Evolutionary conservation across 2,113 vertebrate genomes (phyloP).

Genomic region (Bujurquina vittata): DNA sequence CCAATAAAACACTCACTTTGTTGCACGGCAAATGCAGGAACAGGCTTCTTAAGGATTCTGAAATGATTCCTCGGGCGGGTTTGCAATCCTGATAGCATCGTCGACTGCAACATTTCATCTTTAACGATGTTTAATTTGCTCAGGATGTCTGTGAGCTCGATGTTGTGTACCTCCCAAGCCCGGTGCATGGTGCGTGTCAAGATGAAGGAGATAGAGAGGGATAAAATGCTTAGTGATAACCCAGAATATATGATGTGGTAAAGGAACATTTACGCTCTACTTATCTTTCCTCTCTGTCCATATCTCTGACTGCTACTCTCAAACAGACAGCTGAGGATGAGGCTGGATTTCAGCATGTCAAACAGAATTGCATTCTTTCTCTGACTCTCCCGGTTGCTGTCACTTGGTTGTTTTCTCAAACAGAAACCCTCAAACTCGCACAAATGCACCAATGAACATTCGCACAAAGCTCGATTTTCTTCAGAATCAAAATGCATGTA

Average conservation of each 20-base stretch:
- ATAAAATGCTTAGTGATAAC: constrained; percentile 34
- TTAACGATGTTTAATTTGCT: constrained; percentile 55
- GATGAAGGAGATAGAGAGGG: constrained; percentile 49
- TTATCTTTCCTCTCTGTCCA: constrained; percentile 52
- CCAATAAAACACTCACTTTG: constrained; percentile 17
- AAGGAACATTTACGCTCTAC: constrained; percentile 61
- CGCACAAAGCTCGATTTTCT: background rate
- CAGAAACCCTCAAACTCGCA: background rate
- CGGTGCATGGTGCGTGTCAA: constrained; percentile 39
- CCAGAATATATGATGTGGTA: constrained; percentile 61
- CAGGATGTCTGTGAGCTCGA: constrained; percentile 42
- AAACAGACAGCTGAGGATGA: constrained; percentile 49
- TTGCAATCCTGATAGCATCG: constrained; percentile 50
- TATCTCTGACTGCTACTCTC: constrained; percentile 49
- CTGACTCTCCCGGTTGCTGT: constrained; percentile 30
- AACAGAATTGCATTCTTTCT: constrained; percentile 36
- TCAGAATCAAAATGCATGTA: constrained; percentile 14
- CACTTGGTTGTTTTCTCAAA: constrained; percentile 31
- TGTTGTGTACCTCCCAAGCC: constrained; percentile 17
- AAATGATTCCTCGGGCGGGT: constrained; percentile 32
- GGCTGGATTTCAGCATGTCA: constrained; percentile 38
- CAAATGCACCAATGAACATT: constrained; percentile 9
- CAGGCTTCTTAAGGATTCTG: constrained; percentile 10
- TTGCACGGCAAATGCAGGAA: background rate
- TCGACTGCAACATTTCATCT: constrained; percentile 61